Evolutionary conservation across 2,113 vertebrate species (phyloP), one percentile per base, ranked within the genome.

Genomic region (Sinocyclocheilus anophthalmus): DNA sequence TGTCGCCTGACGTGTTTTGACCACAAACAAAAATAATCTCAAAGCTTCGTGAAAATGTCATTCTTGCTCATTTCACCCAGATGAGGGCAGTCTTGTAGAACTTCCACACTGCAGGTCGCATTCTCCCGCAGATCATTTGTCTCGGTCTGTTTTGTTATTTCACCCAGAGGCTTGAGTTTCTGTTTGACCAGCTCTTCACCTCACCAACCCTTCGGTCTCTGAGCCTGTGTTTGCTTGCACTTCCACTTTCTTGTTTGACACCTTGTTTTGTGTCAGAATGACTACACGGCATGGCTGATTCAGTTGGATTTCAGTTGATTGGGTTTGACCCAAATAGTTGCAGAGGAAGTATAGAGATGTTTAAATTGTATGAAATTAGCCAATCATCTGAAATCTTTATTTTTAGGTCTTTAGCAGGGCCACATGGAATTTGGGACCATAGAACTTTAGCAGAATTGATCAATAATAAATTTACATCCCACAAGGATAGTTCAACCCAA

Each of bases 191-290:
- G n/a, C 45, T 11, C 65, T 20, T 77, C 72, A 18, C 24, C 48
- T 80, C 57, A 14, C 48, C 81, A 69, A 57, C 59, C 76, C 88
- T 57, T 83, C 55, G 12, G 76, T 90, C 69, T 89, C 61, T 81
- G 88, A 82, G 83, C 76, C 79, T 76, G 20, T 88, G 89, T 75
- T 85, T 45, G 80, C 84, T 75, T 88, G 75, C 88, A 86, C 87
- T 86, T 91, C 92, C 92, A 90, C 92, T 91, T 93, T 90, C 90
- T 93, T 91, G 79, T 90, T 91, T 90, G 73, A 81, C 77, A 69
- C 87, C 59, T 75, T 77, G 53, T 92, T 82, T 92, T 86, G 12
- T 80, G n/a, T n/a, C 24, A 24, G 26, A 45, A 81, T 82, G 33
- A 12, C 61, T 10, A 59, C 16, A 61, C 22, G 10, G 83, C 83